Conservation (phyloP, 2,888 invertebrate species). For the Alloplasta piceator region DNA sequence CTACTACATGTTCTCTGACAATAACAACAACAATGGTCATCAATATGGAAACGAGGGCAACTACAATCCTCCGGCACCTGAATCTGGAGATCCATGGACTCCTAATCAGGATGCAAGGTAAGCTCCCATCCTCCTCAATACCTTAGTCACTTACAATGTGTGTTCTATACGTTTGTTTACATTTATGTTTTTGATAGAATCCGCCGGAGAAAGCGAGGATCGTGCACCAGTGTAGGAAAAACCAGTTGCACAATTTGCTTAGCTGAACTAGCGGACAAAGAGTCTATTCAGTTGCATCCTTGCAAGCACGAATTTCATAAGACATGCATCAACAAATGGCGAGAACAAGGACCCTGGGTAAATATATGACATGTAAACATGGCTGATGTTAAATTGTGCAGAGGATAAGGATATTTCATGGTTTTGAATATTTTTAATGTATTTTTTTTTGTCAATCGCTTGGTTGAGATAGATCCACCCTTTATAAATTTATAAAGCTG, state of each 20-base stretch:
- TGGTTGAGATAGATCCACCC: no score
- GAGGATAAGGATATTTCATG: no score
- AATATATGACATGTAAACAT: neutral
- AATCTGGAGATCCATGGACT: conserved; percentile 18
- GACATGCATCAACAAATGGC: conserved; percentile 69
- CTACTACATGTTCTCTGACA: conserved; percentile 71
- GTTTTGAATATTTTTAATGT: no score
- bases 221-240: conserved; percentile 50
- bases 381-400: no score
- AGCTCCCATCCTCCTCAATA: conserved; percentile 3
- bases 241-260: conserved; percentile 68
- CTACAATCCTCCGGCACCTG: neutral
- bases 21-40: conserved; percentile 42
- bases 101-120: conserved; percentile 28
- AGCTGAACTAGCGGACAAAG: conserved; percentile 50
- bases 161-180: neutral
- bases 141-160: neutral
- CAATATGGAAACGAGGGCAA: conserved; percentile 50
- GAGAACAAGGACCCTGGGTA: conserved; percentile 65
- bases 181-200: conserved; percentile 45
- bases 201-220: conserved; percentile 63
- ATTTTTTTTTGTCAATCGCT: no score
- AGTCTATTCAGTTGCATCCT: conserved; percentile 56
- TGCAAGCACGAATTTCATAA: conserved; percentile 70
- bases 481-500: no score